These are phyloP conservation scores for Stenotaenia linearis DNA, from an alignment of 2,888 invertebrate genomes.

Conservation along the genomic window DNA sequence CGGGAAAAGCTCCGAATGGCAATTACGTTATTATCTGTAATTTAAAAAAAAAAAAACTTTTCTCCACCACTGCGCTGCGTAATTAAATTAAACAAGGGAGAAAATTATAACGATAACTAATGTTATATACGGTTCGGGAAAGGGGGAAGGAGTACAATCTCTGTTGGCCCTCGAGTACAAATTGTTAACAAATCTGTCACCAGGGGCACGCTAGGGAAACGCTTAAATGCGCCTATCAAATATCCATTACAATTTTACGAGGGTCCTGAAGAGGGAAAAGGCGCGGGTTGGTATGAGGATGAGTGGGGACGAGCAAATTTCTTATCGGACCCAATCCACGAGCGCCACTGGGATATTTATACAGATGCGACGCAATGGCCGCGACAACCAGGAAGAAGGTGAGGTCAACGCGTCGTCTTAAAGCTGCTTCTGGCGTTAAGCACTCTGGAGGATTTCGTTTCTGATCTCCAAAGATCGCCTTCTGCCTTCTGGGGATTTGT, in stretches of 20 bases:
- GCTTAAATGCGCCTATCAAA: constrained; percentile 24
- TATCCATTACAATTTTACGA: constrained; percentile 31
- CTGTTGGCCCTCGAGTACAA: not conserved
- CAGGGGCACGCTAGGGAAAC: not conserved
- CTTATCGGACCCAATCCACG: not conserved
- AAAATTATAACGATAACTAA: not conserved
- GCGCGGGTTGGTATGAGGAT: not conserved
- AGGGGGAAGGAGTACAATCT: not conserved
- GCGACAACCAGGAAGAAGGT: not conserved
- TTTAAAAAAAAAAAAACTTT: not conserved
- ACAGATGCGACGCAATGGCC: not conserved
- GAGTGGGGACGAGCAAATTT: not conserved
- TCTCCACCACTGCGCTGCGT: not conserved
- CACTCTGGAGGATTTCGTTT: not conserved
- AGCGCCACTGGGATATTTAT: not conserved
- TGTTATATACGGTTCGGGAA: not conserved
- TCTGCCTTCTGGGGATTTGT: not conserved
- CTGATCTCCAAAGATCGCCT: not conserved
- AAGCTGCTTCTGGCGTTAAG: not conserved
- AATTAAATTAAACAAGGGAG: not conserved
- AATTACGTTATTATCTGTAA: too few relatives aligned
- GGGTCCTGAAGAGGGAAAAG: not conserved
- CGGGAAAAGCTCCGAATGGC: too few relatives aligned
- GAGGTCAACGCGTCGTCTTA: not conserved
- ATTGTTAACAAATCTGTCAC: not conserved